phyloP scores from a whole-genome alignment of 2,888 invertebrate species.

The Caenorhabditis wallacei region DNA sequence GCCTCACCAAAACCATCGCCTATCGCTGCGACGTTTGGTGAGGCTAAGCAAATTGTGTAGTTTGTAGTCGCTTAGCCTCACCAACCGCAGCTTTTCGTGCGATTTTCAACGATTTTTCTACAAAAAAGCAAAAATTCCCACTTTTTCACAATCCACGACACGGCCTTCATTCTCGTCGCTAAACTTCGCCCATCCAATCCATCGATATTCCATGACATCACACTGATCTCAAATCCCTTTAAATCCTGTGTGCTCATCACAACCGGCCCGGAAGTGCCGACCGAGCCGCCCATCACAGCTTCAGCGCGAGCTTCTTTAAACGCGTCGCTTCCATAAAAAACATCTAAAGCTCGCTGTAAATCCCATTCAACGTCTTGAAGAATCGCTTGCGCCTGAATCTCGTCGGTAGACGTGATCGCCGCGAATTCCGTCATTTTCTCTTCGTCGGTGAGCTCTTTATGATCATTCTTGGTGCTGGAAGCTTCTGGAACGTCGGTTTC shows the following conservation, averaged over 20 bases:
- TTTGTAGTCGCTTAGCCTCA: background rate
- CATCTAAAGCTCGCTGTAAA: constrained; percentile 84
- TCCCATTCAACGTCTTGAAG: constrained; percentile 86
- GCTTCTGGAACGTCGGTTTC: constrained; percentile 1
- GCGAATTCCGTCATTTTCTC: constrained; percentile 84
- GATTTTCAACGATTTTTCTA: too few species aligned
- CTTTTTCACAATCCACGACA: constrained; percentile 85
- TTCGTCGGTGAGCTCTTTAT: constrained; percentile 37
- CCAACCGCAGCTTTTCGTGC: too few species aligned
- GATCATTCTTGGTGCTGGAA: too few species aligned
- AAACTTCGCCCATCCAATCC: constrained; percentile 86
- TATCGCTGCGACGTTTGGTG: too few species aligned
- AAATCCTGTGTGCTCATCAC: constrained; percentile 22
- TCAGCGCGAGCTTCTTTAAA: constrained; percentile 44
- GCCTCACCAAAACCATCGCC: too few species aligned
- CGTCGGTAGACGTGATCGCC: constrained; percentile 85
- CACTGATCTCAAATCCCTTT: constrained; percentile 83
- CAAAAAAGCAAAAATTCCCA: too few species aligned
- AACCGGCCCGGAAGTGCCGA: background rate
- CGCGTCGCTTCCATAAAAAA: constrained; percentile 62
- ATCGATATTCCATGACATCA: constrained; percentile 87
- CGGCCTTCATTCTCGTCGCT: constrained; percentile 85
- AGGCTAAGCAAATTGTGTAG: background rate
- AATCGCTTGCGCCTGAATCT: constrained; percentile 86
- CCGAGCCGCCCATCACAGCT: constrained; percentile 43